These are phyloP conservation scores for Gracilinanus agilis DNA, from an alignment of 2,113 vertebrate species.

Conservation along the genomic window DNA sequence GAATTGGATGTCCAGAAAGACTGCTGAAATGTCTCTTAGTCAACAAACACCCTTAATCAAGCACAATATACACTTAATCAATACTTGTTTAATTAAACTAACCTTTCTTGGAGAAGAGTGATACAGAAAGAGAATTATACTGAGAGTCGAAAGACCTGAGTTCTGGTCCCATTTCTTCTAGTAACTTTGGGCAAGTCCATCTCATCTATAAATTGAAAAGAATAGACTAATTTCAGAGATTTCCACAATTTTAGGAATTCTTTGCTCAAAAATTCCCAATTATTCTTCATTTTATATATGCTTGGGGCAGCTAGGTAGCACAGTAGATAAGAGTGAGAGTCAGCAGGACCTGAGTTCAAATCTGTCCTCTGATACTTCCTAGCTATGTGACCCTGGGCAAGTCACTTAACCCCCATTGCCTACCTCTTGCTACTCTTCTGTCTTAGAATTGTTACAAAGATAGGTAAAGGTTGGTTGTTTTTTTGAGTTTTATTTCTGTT, in stretches of 20 bases:
- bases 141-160: background rate
- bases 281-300: background rate
- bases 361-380: no score
- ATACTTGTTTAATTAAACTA: background rate
- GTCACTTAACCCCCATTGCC: no score
- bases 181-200: background rate
- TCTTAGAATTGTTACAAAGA: no score
- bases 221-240: background rate
- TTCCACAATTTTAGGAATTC: background rate
- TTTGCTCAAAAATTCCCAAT: background rate
- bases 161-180: background rate
- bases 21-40: background rate
- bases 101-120: background rate
- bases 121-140: background rate
- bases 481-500: background rate
- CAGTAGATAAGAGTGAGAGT: no score
- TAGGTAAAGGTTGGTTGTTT: no score
- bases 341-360: no score
- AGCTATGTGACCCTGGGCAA: no score
- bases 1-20: background rate
- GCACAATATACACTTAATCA: background rate
- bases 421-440: no score
- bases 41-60: background rate
- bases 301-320: no score
- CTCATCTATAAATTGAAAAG: background rate